Conservation (phyloP, 2,113 vertebrate genomes). For the Syngnathus typhle region DNA sequence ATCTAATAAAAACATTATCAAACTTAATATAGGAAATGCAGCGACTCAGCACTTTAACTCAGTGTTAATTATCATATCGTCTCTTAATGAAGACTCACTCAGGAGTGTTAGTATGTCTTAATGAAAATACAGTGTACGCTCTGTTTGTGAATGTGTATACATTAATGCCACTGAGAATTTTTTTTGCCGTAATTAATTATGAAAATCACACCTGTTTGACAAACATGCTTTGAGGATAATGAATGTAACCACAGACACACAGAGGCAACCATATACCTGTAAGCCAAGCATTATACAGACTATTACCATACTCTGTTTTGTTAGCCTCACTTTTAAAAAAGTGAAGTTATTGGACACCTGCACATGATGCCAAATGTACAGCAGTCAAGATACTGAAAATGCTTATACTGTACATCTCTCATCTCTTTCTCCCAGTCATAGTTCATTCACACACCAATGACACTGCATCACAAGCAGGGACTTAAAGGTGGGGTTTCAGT, state of each 20-base stretch:
- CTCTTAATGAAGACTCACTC: conserved; percentile 48
- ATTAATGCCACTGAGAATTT: conserved; percentile 1
- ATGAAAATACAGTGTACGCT: conserved; percentile 30
- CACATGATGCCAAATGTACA: background rate
- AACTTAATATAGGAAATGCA: conserved; percentile 50
- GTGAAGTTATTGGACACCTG: background rate
- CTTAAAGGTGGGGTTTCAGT: background rate
- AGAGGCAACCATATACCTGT: background rate
- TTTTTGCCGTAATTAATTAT: conserved; percentile 27
- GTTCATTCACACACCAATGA: background rate
- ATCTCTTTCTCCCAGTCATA: background rate
- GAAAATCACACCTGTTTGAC: conserved; percentile 42
- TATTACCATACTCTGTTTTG: background rate
- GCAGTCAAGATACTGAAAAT: background rate
- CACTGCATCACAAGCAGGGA: background rate
- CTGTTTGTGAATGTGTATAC: conserved; percentile 3
- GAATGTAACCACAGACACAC: background rate
- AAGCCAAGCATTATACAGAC: background rate
- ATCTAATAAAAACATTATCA: conserved; percentile 61
- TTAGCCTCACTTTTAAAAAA: background rate
- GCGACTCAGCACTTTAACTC: conserved; percentile 52
- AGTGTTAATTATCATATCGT: conserved; percentile 49
- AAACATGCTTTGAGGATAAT: conserved; percentile 28
- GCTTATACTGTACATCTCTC: background rate
- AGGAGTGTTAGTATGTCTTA: conserved; percentile 16